phyloP scores from a whole-genome alignment of 2,113 vertebrate genomes.

The Etheostoma cragini region DNA sequence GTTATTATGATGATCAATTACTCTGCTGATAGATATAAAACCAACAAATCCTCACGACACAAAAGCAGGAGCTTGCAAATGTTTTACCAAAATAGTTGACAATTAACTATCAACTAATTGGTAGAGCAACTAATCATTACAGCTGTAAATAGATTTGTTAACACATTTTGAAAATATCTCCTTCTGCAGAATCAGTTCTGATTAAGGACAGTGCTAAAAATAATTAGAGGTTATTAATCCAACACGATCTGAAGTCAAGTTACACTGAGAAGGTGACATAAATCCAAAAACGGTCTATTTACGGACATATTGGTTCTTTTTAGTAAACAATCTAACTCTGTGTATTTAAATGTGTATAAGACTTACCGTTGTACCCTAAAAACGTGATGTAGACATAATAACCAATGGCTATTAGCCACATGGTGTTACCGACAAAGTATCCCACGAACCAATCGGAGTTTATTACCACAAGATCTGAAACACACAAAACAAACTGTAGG shows the following conservation, averaged over 20 bases:
- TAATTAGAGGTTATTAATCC: not conserved
- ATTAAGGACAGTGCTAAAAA: not conserved
- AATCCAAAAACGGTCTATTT: not conserved
- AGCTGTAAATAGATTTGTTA: too few relatives aligned
- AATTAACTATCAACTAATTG: not conserved
- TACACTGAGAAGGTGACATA: not conserved
- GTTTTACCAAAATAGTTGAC: not conserved
- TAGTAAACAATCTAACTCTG: not conserved
- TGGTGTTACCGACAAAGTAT: constrained; percentile 89
- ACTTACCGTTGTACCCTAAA: constrained; percentile 94
- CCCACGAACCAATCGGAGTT: constrained; percentile 86
- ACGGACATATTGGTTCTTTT: not conserved
- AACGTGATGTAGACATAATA: constrained; percentile 99
- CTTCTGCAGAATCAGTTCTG: not conserved
- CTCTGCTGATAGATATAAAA: not conserved
- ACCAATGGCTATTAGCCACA: constrained; percentile 94
- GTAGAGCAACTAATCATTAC: too few relatives aligned
- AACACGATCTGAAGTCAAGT: not conserved
- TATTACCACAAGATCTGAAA: constrained; percentile 90
- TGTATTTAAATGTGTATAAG: not conserved
- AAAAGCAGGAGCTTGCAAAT: not conserved
- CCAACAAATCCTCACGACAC: not conserved
- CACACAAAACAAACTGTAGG: constrained; percentile 44
- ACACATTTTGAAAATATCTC: not conserved
- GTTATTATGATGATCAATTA: not conserved